Evolutionary conservation across 1,140 invertebrate species (phyloP).

Genomic region (Heliconius himera): DNA sequence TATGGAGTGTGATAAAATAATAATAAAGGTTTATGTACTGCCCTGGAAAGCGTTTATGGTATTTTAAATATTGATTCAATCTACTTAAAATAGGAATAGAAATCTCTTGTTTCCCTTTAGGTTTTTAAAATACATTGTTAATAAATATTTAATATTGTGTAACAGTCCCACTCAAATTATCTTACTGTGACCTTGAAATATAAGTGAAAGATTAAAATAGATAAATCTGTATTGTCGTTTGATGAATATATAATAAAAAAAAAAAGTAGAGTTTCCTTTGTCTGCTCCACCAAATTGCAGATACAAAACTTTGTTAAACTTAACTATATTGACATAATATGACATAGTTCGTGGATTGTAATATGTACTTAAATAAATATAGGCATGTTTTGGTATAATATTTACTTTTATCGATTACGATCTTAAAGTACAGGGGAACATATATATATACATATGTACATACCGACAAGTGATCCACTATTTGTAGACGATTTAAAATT

Average conservation of each 20-base stretch:
- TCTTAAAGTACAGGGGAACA: background rate
- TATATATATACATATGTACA: slow-evolving; percentile 26
- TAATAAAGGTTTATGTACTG: background rate
- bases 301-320: too few species aligned
- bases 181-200: background rate
- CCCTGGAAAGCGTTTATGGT: background rate
- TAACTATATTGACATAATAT: too few species aligned
- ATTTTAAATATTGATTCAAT: background rate
- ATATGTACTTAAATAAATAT: too few species aligned
- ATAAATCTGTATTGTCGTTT: slow-evolving; percentile 7
- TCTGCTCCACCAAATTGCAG: too few species aligned
- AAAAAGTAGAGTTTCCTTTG: background rate
- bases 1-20: too few species aligned
- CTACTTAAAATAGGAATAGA: too few species aligned
- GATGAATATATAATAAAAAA: background rate
- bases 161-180: background rate
- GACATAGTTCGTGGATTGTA: too few species aligned
- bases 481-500: slow-evolving; percentile 11
- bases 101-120: background rate
- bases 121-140: background rate
- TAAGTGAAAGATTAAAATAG: background rate
- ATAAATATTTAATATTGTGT: background rate
- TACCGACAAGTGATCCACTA: slow-evolving; percentile 24
- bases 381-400: too few species aligned
- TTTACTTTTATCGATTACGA: background rate